Evolutionary conservation across 1,140 invertebrate genomes (phyloP).

Genomic region (Drosophila pallidifrons): DNA sequence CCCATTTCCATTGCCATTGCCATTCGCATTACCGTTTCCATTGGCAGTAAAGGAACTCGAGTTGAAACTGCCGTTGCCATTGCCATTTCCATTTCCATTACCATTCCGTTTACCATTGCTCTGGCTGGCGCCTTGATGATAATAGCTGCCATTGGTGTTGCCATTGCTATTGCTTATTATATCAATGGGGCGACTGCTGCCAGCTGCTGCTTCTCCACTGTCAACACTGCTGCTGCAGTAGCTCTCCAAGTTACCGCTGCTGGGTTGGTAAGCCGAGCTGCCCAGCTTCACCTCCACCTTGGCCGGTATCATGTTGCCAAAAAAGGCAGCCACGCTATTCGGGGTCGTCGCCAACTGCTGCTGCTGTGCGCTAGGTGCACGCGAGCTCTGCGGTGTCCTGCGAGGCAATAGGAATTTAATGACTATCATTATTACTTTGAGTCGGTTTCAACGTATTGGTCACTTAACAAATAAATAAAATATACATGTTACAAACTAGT

Average conservation of each 20-base stretch:
- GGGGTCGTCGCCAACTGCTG: slow-evolving; percentile 66
- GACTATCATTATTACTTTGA: no score
- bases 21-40: slow-evolving; percentile 52
- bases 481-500: not conserved
- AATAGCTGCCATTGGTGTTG: slow-evolving; percentile 46
- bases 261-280: slow-evolving; percentile 35
- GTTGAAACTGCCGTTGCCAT: slow-evolving; percentile 34
- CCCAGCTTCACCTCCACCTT: slow-evolving; percentile 83
- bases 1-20: slow-evolving; percentile 53
- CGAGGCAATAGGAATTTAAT: not conserved
- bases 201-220: slow-evolving; percentile 28
- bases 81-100: slow-evolving; percentile 52
- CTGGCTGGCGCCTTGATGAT: slow-evolving; percentile 49
- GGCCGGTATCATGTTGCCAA: slow-evolving; percentile 81
- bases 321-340: slow-evolving; percentile 76
- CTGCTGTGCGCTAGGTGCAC: slow-evolving; percentile 58
- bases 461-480: not conserved
- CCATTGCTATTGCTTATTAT: slow-evolving; percentile 54
- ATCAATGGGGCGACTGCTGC: slow-evolving; percentile 72
- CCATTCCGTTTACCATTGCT: slow-evolving; percentile 48
- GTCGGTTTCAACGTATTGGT: no score
- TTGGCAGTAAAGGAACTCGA: slow-evolving; percentile 37
- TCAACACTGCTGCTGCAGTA: slow-evolving; percentile 66
- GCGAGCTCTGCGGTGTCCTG: slow-evolving; percentile 65
- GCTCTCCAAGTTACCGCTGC: slow-evolving; percentile 52